Evolutionary conservation across 2,113 vertebrate genomes (phyloP).

Genomic region (Microcebus jonahi): DNA sequence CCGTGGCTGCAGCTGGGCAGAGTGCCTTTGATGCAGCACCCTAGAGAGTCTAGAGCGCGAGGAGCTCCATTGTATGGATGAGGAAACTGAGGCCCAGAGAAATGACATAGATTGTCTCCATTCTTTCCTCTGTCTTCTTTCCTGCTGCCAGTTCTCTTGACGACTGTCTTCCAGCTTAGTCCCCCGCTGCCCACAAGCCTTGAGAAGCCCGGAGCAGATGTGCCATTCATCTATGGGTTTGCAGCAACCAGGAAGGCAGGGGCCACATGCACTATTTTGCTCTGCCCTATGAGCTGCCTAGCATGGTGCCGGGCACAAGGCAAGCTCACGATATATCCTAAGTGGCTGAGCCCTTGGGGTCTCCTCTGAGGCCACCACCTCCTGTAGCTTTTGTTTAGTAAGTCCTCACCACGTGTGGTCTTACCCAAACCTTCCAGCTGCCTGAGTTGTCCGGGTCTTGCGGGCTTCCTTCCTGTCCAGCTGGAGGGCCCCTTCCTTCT

Average conservation of each 20-base stretch:
- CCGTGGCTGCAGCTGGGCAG: neutral
- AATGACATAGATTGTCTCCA: neutral
- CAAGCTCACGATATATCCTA: neutral
- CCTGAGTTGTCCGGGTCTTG: neutral
- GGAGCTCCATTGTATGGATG: neutral
- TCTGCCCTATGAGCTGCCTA: neutral
- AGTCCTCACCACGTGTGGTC: too few species aligned
- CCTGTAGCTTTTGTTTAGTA: neutral
- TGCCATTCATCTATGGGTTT: neutral
- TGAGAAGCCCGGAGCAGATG: neutral
- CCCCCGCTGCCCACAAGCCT: neutral
- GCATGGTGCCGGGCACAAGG: neutral
- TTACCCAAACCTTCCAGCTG: neutral
- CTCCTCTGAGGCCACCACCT: accelerated
- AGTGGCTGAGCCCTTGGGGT: neutral
- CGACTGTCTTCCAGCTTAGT: neutral
- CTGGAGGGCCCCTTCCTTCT: neutral
- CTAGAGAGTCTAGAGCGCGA: accelerated
- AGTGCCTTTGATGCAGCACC: neutral
- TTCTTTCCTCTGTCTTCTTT: neutral
- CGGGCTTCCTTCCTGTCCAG: neutral
- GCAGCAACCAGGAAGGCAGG: neutral
- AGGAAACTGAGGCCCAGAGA: neutral
- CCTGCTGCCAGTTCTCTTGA: neutral
- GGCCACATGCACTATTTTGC: neutral